Conservation (phyloP, 2,888 invertebrate genomes). For the Thereva unica region DNA sequence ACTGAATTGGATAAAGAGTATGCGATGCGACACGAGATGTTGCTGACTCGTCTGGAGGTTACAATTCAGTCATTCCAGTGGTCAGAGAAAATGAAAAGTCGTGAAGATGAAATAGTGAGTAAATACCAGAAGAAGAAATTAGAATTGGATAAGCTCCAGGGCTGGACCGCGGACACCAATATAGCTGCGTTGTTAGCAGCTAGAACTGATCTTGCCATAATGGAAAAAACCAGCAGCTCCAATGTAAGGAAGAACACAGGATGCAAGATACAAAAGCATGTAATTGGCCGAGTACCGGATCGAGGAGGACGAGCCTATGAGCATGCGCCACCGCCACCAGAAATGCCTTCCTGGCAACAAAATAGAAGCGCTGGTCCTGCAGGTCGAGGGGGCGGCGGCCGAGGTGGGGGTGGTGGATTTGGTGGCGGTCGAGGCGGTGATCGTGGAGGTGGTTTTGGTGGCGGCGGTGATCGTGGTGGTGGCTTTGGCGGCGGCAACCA, state of each 20-base stretch:
- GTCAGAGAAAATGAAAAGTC: conserved; percentile 78
- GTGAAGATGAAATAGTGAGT: conserved; percentile 71
- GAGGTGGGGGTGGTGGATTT: conserved; percentile 48
- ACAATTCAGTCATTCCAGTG: conserved; percentile 97
- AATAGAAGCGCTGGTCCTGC: conserved; percentile 61
- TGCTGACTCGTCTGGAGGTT: conserved; percentile 90
- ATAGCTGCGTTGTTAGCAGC: conserved; percentile 83
- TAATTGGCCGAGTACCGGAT: conserved; percentile 90
- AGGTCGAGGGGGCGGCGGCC: conserved; percentile 51
- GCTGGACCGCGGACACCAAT: conserved; percentile 62
- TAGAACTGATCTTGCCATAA: conserved; percentile 77
- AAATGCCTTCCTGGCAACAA: conserved; percentile 95
- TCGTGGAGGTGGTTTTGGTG: conserved; percentile 30
- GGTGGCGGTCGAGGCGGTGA: conserved; percentile 48
- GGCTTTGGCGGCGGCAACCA: conserved; percentile 46
- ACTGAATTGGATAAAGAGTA: conserved; percentile 81
- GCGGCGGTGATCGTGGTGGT: conserved; percentile 46
- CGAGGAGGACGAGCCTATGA: conserved; percentile 92
- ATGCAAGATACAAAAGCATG: conserved; percentile 82
- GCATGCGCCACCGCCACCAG: conserved; percentile 90
- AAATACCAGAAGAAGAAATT: conserved; percentile 63
- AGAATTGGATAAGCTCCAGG: conserved; percentile 47
- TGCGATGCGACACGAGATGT: conserved; percentile 78
- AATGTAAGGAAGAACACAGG: conserved; percentile 82
- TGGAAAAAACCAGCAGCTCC: conserved; percentile 91